Percentiles rank a stretch among this genome's conserved stretches.
These are phyloP conservation scores for Odocoileus hemionus DNA, from an alignment of 2,113 vertebrate genomes.

Conservation along the genomic window DNA sequence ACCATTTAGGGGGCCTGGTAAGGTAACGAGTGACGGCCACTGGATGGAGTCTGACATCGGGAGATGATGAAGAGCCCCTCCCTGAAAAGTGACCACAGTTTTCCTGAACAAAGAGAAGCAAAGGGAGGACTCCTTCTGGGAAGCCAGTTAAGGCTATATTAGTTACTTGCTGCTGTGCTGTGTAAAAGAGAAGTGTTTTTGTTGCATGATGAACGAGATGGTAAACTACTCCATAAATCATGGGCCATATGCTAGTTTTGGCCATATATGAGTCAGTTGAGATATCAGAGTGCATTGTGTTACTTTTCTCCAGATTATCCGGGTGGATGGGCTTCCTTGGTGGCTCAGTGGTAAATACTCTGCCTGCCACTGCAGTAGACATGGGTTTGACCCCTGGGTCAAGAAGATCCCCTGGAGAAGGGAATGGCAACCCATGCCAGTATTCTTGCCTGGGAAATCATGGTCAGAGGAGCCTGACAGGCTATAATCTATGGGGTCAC, in stretches of 20 bases:
- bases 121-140: neutral
- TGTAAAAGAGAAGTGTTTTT: neutral
- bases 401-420: neutral
- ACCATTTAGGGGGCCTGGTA: neutral
- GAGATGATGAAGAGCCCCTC: neutral
- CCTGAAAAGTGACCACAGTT: neutral
- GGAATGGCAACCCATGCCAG: neutral
- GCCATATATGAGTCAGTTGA: neutral
- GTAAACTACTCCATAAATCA: neutral
- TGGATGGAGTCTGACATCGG: neutral
- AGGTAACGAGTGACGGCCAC: neutral
- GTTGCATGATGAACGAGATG: too few species aligned
- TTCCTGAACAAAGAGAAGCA: neutral
- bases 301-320: neutral
- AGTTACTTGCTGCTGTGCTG: neutral
- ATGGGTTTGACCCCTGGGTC: neutral
- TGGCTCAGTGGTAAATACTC: neutral
- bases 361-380: neutral
- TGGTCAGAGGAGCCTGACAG: neutral
- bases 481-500: neutral
- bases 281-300: neutral
- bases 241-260: neutral
- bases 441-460: neutral
- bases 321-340: neutral
- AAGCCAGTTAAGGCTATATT: neutral